These are phyloP conservation scores for Drosophila repleta DNA, from an alignment of 1,140 invertebrate species.

Conservation along the genomic window DNA sequence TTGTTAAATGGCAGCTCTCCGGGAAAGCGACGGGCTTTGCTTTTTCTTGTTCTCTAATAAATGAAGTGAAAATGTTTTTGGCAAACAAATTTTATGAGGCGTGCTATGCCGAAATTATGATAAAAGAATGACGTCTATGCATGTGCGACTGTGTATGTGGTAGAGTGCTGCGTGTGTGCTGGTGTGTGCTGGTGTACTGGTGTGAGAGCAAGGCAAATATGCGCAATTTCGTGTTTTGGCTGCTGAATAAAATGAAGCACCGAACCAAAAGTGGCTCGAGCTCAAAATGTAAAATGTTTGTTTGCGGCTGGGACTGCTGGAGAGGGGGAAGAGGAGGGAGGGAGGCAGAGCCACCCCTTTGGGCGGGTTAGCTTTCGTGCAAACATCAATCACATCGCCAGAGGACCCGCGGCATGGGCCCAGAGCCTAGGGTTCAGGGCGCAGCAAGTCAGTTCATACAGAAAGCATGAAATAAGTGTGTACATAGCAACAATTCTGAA, in stretches of 20 bases:
- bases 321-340: not conserved
- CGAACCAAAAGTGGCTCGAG: slow-evolving; percentile 74
- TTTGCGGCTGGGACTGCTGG: slow-evolving; percentile 56
- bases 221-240: slow-evolving; percentile 81
- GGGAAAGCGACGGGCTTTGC: not conserved
- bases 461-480: slow-evolving; percentile 54
- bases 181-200: slow-evolving; percentile 22
- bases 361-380: slow-evolving; percentile 44
- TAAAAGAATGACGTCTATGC: slow-evolving; percentile 66
- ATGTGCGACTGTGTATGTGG: slow-evolving; percentile 1
- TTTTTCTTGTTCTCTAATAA: slow-evolving; percentile 64
- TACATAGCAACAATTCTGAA: slow-evolving; percentile 46
- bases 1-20: slow-evolving; percentile 3
- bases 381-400: slow-evolving; percentile 71
- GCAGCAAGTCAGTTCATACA: slow-evolving; percentile 42
- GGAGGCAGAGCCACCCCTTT: slow-evolving; percentile 1
- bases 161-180: not conserved
- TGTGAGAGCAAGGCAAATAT: slow-evolving; percentile 66
- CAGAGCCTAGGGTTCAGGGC: not conserved
- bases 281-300: slow-evolving; percentile 81
- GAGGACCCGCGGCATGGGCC: not conserved
- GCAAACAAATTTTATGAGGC: slow-evolving; percentile 81
- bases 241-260: slow-evolving; percentile 57
- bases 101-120: slow-evolving; percentile 72
- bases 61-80: slow-evolving; percentile 80